Conservation (phyloP, 92 coral and sea anemone species). For the Siderastrea radians region DNA sequence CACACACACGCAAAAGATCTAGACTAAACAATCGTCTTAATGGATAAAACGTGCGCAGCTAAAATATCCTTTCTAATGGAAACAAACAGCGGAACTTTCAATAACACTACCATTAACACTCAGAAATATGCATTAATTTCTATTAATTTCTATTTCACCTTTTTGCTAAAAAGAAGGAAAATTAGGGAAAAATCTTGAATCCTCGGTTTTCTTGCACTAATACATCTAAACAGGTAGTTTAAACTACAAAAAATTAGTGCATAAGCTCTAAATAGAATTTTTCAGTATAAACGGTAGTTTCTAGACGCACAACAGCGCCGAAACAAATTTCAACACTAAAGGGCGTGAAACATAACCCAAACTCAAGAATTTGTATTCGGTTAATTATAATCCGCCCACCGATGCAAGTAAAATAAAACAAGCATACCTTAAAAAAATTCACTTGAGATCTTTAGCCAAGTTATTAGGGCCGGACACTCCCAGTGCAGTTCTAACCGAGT, state of each 20-base stretch:
- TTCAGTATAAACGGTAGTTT: background rate
- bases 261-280: background rate
- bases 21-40: too few relatives aligned
- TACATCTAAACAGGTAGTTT: background rate
- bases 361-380: background rate
- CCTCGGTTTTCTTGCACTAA: background rate
- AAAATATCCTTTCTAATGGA: too few relatives aligned
- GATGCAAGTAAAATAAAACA: constrained; percentile 6
- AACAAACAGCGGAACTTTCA: background rate
- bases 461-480: background rate
- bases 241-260: background rate
- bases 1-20: too few relatives aligned
- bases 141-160: background rate
- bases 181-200: background rate
- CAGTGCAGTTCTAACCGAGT: background rate
- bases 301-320: constrained; percentile 4
- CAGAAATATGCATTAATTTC: background rate
- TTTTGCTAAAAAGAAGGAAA: background rate
- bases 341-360: constrained; percentile 35
- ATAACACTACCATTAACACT: background rate
- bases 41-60: too few relatives aligned
- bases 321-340: constrained; percentile 22
- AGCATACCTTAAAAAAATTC: too few relatives aligned
- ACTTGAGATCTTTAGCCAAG: background rate
- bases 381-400: background rate